Conservation (phyloP, 53 echinoderm and acorn worm species). For the Paracentrotus lividus region DNA sequence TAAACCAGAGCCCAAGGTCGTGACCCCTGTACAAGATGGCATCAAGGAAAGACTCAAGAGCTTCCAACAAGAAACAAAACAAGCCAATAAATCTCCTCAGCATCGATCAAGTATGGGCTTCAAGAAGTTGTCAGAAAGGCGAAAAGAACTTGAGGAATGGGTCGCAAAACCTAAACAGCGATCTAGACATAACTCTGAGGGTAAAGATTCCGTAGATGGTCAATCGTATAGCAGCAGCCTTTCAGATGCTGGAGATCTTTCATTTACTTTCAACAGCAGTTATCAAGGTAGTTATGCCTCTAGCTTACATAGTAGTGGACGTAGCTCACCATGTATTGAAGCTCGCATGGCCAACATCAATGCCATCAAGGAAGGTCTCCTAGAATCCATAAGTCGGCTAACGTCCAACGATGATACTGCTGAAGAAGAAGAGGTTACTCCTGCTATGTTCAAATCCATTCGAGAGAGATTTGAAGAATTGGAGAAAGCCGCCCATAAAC, state of each 20-base stretch:
- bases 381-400: conserved; percentile 61
- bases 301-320: conserved; percentile 83
- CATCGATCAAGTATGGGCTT: conserved; percentile 72
- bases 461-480: conserved; percentile 87
- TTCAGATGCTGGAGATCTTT: conserved; percentile 61
- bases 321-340: conserved; percentile 76
- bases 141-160: conserved; percentile 86
- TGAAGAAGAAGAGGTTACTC: conserved; percentile 77
- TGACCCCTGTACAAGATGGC: conserved; percentile 76
- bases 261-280: conserved; percentile 60
- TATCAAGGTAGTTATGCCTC: conserved; percentile 79
- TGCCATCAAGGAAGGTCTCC: conserved; percentile 42
- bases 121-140: conserved; percentile 83
- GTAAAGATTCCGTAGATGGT: conserved; percentile 67
- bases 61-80: conserved; percentile 79
- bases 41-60: conserved; percentile 83
- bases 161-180: conserved; percentile 69
- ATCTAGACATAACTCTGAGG: conserved; percentile 61
- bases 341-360: conserved; percentile 56
- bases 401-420: conserved; percentile 41
- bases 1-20: conserved; percentile 71
- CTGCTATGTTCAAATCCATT: conserved; percentile 83
- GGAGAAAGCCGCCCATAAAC: conserved; percentile 88
- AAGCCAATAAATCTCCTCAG: conserved; percentile 50
- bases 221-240: conserved; percentile 53